These are phyloP conservation scores for Lasioglossum oenotherae DNA, from an alignment of 2,888 invertebrate species.

Conservation along the genomic window DNA sequence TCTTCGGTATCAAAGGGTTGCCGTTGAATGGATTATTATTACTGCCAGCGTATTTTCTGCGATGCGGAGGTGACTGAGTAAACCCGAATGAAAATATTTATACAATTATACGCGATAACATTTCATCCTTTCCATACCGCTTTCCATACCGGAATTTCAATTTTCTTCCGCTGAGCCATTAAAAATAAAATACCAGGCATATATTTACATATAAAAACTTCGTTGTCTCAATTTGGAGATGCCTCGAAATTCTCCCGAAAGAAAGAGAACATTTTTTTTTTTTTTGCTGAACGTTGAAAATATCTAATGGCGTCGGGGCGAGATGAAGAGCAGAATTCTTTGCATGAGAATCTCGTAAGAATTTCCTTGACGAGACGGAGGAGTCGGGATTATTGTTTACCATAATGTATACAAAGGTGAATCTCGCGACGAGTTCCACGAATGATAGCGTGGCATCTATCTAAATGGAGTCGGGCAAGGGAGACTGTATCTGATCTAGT, in stretches of 20 bases:
- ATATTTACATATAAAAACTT: background rate
- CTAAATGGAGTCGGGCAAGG: constrained; percentile 57
- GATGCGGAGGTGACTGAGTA: background rate
- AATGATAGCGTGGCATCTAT: constrained; percentile 53
- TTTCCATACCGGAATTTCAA: too few relatives aligned
- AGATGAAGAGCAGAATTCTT: background rate
- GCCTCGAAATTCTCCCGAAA: background rate
- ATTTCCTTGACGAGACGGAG: constrained; percentile 25
- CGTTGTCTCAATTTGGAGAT: background rate
- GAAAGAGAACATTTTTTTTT: background rate
- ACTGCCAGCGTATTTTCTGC: background rate
- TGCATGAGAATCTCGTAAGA: constrained; percentile 7
- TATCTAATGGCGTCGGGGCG: background rate
- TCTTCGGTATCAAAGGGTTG: background rate
- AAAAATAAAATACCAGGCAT: background rate
- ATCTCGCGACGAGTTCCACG: constrained; percentile 43
- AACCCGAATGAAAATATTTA: background rate
- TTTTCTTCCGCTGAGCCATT: background rate
- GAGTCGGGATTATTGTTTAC: constrained; percentile 9
- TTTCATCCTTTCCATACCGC: background rate
- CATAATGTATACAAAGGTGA: background rate
- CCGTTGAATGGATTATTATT: background rate
- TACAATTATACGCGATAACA: background rate
- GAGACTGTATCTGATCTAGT: constrained; percentile 70
- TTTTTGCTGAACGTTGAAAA: background rate